Percentiles rank a stretch among this genome's conserved stretches.
Evolutionary conservation across 2,797 vertebrate species (phyloP).

Genomic region (Sebastes kiyomatsui): DNA sequence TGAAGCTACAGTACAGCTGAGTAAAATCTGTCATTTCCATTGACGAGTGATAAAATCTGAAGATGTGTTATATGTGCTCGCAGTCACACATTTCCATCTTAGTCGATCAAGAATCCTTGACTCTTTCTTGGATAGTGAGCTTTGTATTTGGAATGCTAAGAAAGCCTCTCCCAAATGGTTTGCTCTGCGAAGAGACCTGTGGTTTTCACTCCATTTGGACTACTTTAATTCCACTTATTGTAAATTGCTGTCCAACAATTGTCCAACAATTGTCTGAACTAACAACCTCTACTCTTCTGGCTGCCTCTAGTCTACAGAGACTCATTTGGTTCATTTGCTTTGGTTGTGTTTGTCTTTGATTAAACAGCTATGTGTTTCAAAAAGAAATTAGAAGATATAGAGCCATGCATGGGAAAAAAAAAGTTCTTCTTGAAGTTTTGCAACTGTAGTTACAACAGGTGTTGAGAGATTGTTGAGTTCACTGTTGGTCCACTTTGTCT

Average conservation of each 20-base stretch:
- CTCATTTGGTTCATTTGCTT: not conserved
- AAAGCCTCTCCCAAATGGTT: not conserved
- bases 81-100: not conserved
- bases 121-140: not conserved
- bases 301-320: not conserved
- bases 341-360: slow-evolving; percentile 1
- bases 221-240: not conserved
- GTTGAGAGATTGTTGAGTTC: not conserved
- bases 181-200: not conserved
- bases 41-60: not conserved
- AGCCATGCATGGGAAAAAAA: not conserved
- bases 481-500: not conserved
- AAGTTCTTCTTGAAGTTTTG: not conserved
- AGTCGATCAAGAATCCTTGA: not conserved
- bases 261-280: not conserved
- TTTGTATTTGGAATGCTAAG: not conserved
- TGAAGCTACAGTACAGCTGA: not conserved
- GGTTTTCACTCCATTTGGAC: not conserved
- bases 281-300: not conserved
- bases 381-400: not conserved
- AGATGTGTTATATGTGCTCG: not conserved
- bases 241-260: not conserved
- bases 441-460: slow-evolving; percentile 1
- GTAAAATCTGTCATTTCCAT: not conserved
- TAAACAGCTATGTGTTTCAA: slow-evolving; percentile 12